Percentiles rank a stretch among this genome's conserved stretches.
Evolutionary conservation across 2,797 vertebrate species (phyloP).

Genomic region (Sebastes hubbsi): DNA sequence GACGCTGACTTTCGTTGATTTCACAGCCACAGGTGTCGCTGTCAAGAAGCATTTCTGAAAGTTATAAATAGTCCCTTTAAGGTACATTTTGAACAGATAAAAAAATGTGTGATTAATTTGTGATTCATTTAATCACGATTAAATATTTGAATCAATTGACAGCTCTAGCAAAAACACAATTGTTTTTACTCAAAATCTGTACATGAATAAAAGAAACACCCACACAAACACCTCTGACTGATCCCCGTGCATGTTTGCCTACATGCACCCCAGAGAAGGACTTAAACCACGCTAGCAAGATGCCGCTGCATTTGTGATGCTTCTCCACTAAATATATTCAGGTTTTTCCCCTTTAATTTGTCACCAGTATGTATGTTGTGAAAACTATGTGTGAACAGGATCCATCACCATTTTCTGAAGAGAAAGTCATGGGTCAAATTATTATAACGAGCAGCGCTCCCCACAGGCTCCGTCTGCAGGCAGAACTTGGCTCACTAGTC

Average conservation of each 20-base stretch:
- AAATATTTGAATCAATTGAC: too few relatives aligned
- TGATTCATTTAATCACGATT: too few relatives aligned
- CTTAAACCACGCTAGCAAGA: neutral
- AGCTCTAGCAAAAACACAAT: neutral
- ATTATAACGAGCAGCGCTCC: slow-evolving; percentile 2
- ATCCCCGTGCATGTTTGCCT: neutral
- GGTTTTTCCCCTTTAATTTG: slow-evolving; percentile 2
- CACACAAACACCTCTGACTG: neutral
- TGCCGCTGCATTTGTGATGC: neutral
- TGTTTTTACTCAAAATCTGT: neutral
- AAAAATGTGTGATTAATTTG: too few relatives aligned
- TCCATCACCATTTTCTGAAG: neutral
- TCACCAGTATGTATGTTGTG: neutral
- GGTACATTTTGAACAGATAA: too few relatives aligned
- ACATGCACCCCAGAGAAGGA: neutral
- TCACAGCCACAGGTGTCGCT: too few relatives aligned
- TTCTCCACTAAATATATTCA: neutral
- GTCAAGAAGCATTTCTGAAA: too few relatives aligned
- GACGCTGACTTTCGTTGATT: too few relatives aligned
- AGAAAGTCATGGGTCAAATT: slow-evolving; percentile 11
- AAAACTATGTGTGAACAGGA: neutral
- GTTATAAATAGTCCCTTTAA: too few relatives aligned
- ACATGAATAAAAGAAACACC: neutral
- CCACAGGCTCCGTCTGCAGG: neutral
- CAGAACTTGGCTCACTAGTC: slow-evolving; percentile 33